phyloP scores from a whole-genome alignment of 2,888 invertebrate species.

The Willowsia nigromaculata region DNA sequence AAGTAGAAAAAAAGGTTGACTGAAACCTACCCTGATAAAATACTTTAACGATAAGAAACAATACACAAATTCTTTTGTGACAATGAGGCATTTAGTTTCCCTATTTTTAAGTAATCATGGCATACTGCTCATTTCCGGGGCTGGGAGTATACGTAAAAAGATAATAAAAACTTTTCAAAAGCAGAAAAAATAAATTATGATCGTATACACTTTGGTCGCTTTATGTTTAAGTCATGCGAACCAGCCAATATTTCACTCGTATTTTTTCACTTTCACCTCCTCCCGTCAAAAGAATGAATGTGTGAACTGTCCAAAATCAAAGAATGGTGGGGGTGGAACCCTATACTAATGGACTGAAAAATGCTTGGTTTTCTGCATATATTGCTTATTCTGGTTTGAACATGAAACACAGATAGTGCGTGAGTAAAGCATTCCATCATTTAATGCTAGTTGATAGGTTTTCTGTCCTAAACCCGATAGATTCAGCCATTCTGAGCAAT shows the following conservation, averaged over 20 bases:
- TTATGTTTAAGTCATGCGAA: slow-evolving; percentile 3
- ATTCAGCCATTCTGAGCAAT: not conserved
- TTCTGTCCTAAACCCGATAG: not conserved
- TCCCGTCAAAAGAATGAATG: slow-evolving; percentile 12
- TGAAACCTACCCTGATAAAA: not conserved
- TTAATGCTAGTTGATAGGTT: not conserved
- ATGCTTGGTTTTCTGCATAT: not conserved
- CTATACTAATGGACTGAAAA: slow-evolving; percentile 59
- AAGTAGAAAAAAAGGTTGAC: slow-evolving; percentile 16
- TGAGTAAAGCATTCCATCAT: not conserved
- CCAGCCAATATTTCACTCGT: slow-evolving; percentile 39
- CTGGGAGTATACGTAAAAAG: not conserved
- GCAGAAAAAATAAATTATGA: not conserved
- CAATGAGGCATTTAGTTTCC: slow-evolving; percentile 15
- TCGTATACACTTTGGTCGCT: not conserved
- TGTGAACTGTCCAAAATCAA: slow-evolving; percentile 53
- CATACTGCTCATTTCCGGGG: not conserved
- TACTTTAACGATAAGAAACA: slow-evolving; percentile 7
- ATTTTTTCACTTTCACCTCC: slow-evolving; percentile 42
- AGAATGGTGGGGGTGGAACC: slow-evolving; percentile 51
- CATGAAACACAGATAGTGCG: not conserved
- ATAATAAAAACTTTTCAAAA: not conserved
- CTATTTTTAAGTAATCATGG: not conserved
- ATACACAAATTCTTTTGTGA: slow-evolving; percentile 5
- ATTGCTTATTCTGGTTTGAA: not conserved